These are phyloP conservation scores for Aphis gossypii DNA, from an alignment of 1,140 invertebrate species.

Conservation along the genomic window DNA sequence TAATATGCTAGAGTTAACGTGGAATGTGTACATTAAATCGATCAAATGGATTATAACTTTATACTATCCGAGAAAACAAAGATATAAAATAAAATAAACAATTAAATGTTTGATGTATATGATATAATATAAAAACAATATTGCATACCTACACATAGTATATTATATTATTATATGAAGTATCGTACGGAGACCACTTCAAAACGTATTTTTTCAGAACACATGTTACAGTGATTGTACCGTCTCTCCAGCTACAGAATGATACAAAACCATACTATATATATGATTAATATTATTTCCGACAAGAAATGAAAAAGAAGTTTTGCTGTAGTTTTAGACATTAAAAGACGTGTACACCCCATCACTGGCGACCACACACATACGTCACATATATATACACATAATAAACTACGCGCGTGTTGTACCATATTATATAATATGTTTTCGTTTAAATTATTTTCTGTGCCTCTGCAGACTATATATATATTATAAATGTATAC, in stretches of 20 bases:
- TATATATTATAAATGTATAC: not conserved
- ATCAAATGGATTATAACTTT: not conserved
- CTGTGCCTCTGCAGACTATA: not conserved
- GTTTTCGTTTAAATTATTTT: not conserved
- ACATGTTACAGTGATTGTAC: not conserved
- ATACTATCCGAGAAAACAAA: not conserved
- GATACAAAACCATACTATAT: not conserved
- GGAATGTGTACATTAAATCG: not conserved
- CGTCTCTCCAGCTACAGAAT: not conserved
- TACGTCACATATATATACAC: not conserved
- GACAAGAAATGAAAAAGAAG: not conserved
- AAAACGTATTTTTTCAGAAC: not conserved
- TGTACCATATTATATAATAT: constrained; percentile 19
- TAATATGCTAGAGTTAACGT: not conserved
- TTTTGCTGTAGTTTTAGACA: constrained; percentile 10
- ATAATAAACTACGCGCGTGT: not conserved
- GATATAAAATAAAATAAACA: not conserved
- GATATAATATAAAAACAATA: not conserved
- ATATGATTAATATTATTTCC: constrained; percentile 9
- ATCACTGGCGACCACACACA: not conserved
- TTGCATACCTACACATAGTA: not conserved
- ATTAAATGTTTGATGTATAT: not conserved
- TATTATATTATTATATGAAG: not conserved
- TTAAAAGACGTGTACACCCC: not conserved
- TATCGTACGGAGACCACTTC: not conserved